These are phyloP conservation scores for Turdus rufiventris DNA, from an alignment of 2,113 vertebrate genomes.

Conservation along the genomic window DNA sequence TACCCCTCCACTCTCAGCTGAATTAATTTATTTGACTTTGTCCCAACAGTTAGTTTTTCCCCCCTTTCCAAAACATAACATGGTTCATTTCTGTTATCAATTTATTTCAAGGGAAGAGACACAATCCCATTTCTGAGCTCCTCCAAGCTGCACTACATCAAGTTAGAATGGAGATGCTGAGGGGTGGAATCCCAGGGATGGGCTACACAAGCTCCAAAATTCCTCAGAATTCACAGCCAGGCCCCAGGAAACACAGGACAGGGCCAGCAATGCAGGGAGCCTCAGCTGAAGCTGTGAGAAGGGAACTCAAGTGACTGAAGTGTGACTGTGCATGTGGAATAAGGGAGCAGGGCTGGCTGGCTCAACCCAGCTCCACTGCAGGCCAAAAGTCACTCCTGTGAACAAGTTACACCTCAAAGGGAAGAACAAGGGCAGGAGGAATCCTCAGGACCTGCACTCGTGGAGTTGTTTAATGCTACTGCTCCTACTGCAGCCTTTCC, in stretches of 20 bases:
- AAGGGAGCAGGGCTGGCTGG: rapidly evolving
- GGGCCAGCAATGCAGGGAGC: neutral
- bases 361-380: rapidly evolving
- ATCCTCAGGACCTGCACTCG: neutral
- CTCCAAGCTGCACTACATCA: neutral
- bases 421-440: neutral
- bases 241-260: neutral
- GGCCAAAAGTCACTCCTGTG: neutral
- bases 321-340: neutral
- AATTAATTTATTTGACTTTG: neutral
- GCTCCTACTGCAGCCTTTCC: neutral
- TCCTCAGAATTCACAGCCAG: neutral
- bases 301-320: neutral
- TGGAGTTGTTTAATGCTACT: neutral
- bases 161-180: rapidly evolving
- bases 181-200: neutral
- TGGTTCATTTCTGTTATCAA: neutral
- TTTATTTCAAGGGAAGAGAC: neutral
- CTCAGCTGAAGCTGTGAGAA: neutral
- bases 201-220: neutral
- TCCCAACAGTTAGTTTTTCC: neutral
- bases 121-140: neutral
- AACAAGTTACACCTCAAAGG: neutral
- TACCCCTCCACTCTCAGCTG: neutral
- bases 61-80: neutral